Evolutionary conservation across 2,113 vertebrate species (phyloP).

Genomic region (Hemichromis elongatus): DNA sequence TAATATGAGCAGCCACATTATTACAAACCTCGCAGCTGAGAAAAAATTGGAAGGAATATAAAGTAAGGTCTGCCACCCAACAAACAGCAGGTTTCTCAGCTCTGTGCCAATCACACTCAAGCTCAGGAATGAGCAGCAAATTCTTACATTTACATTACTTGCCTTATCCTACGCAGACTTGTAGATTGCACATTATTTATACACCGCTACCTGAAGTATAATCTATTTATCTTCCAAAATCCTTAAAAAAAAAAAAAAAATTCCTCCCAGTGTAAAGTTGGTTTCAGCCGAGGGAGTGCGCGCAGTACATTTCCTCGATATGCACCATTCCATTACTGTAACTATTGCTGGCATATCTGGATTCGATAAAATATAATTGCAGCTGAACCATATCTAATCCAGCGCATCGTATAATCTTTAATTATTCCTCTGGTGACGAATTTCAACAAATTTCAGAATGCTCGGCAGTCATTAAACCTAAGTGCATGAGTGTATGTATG

Average conservation of each 20-base stretch:
- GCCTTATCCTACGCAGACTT: neutral
- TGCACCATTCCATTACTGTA: constrained; percentile 18
- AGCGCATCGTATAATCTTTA: constrained; percentile 32
- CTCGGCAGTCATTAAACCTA: constrained; percentile 1
- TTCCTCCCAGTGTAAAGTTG: neutral
- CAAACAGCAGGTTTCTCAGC: neutral
- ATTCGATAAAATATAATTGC: constrained; percentile 38
- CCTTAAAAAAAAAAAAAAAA: constrained; percentile 9
- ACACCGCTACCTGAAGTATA: neutral
- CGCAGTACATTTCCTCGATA: constrained; percentile 14
- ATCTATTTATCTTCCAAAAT: constrained; percentile 20
- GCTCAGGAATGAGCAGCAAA: neutral
- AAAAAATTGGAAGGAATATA: neutral
- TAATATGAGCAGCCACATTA: neutral
- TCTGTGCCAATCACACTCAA: neutral
- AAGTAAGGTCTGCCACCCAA: neutral
- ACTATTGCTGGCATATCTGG: constrained; percentile 24
- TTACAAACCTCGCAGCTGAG: neutral
- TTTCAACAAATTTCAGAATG: constrained; percentile 10
- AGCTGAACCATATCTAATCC: constrained; percentile 44
- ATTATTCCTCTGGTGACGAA: constrained; percentile 45
- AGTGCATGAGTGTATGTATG: neutral
- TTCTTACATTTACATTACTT: neutral
- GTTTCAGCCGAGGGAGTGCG: neutral
- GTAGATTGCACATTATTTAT: neutral